Conservation (phyloP, 1,140 invertebrate species). For the Sminthurinus signatus region DNA sequence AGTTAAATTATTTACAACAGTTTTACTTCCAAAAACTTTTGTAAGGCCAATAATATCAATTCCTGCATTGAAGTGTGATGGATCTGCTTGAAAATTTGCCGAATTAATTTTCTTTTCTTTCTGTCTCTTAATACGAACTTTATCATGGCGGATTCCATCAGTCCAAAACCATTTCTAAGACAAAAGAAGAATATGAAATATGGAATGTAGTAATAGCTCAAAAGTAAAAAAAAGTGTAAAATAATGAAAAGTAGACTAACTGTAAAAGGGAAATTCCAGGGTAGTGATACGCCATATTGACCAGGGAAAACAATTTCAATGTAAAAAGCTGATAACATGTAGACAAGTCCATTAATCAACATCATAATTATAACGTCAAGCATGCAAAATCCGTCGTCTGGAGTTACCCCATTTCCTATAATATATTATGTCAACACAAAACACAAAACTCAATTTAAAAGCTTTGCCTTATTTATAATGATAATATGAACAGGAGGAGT, state of each 20-base stretch:
- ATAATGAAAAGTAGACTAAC: too few relatives aligned
- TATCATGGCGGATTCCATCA: conserved; percentile 19
- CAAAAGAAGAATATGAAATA: too few relatives aligned
- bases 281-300: conserved; percentile 46
- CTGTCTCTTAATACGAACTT: not conserved
- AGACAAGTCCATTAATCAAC: conserved; percentile 57
- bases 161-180: conserved; percentile 43
- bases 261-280: conserved; percentile 49
- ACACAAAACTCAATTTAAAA: too few relatives aligned
- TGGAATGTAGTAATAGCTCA: too few relatives aligned
- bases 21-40: conserved; percentile 52
- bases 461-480: too few relatives aligned
- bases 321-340: conserved; percentile 58
- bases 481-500: too few relatives aligned
- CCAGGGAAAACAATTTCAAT: conserved; percentile 45
- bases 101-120: not conserved
- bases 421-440: too few relatives aligned
- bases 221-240: too few relatives aligned
- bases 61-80: conserved; percentile 51
- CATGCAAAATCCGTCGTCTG: conserved; percentile 64
- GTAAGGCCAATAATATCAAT: conserved; percentile 56
- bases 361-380: conserved; percentile 60
- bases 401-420: conserved; percentile 53
- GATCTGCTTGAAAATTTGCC: conserved; percentile 46
- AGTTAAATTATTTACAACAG: conserved; percentile 60